A percentile compares a stretch with the other conserved stretches of the same genome.
Conservation (phyloP, 2,888 invertebrate genomes). For the Cerastoderma edule region DNA sequence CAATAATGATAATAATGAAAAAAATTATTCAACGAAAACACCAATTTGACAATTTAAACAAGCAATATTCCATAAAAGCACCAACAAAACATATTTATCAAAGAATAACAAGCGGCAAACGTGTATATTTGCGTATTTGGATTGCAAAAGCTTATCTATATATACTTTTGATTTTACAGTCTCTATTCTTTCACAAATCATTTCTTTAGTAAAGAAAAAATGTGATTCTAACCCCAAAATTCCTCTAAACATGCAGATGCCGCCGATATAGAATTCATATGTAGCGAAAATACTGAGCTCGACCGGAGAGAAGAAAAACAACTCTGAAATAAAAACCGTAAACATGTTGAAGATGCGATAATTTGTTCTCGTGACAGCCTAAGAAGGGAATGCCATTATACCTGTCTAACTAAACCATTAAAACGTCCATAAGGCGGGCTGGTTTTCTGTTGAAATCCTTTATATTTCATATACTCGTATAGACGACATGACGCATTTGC, state of each 20-base stretch:
- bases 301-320: neutral
- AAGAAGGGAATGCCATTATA: constrained; percentile 14
- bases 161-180: neutral
- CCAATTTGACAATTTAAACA: too few species aligned
- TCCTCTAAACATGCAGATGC: too few species aligned
- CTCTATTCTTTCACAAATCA: neutral
- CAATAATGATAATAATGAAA: too few species aligned
- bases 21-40: too few species aligned
- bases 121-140: too few species aligned
- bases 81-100: too few species aligned
- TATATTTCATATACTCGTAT: neutral
- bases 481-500: neutral
- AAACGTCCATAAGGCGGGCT: constrained; percentile 14
- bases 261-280: constrained; percentile 4
- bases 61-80: too few species aligned
- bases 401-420: constrained; percentile 10
- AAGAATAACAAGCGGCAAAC: too few species aligned
- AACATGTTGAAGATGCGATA: neutral
- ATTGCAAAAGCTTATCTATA: too few species aligned
- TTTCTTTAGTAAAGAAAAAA: too few species aligned
- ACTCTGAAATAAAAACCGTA: neutral
- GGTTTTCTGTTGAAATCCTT: neutral
- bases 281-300: neutral
- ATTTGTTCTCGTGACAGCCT: constrained; percentile 19
- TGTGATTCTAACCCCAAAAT: too few species aligned